phyloP scores from a whole-genome alignment of 2,797 vertebrate genomes.

The Rhinatrema bivittatum region DNA sequence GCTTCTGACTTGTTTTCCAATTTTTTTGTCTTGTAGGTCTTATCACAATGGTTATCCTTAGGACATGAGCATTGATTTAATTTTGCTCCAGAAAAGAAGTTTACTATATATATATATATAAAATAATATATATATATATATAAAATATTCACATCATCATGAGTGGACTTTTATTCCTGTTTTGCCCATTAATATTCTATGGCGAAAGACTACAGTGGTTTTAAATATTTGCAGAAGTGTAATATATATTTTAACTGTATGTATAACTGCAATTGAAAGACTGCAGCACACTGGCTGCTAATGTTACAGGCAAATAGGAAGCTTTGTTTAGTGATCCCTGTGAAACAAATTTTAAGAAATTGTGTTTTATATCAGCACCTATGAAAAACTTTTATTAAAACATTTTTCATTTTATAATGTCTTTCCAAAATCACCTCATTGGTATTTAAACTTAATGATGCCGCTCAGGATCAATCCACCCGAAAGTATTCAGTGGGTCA shows the following conservation, averaged over 20 bases:
- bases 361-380: slow-evolving; percentile 47
- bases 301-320: slow-evolving; percentile 48
- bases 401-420: too few relatives aligned
- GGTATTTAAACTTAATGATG: too few relatives aligned
- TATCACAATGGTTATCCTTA: slow-evolving; percentile 96
- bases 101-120: too few relatives aligned
- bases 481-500: too few relatives aligned
- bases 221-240: slow-evolving; percentile 48
- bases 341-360: slow-evolving; percentile 47
- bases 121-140: too few relatives aligned
- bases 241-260: slow-evolving; percentile 58
- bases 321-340: slow-evolving; percentile 45
- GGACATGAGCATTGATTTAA: slow-evolving; percentile 72
- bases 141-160: slow-evolving; percentile 44
- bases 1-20: too few relatives aligned
- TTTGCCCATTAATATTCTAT: slow-evolving; percentile 45
- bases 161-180: slow-evolving; percentile 55
- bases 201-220: slow-evolving; percentile 45
- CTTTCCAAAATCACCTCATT: too few relatives aligned
- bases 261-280: slow-evolving; percentile 54
- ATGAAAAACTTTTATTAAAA: slow-evolving; percentile 51
- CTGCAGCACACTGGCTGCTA: slow-evolving; percentile 35
- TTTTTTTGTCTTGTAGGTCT: slow-evolving; percentile 73
- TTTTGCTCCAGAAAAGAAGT: slow-evolving; percentile 41
- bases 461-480: too few relatives aligned